Evolutionary conservation across 1,140 invertebrate genomes (phyloP).

Genomic region (Platyscapa corneri): DNA sequence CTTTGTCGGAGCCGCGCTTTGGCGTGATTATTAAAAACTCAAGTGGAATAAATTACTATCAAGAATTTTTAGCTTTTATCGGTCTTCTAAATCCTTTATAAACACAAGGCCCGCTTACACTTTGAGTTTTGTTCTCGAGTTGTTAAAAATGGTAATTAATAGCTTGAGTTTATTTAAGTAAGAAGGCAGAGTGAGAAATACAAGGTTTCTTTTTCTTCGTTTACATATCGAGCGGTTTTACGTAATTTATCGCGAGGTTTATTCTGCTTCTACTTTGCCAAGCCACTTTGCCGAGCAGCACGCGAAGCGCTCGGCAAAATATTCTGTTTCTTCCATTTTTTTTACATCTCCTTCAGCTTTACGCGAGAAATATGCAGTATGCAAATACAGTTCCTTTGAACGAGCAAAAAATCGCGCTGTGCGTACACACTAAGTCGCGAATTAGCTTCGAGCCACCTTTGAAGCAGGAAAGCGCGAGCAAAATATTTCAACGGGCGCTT

Average conservation of each 20-base stretch:
- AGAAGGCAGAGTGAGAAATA: background rate
- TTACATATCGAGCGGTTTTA: constrained; percentile 1
- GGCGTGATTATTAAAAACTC: background rate
- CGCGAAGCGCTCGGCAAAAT: background rate
- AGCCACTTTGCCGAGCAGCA: background rate
- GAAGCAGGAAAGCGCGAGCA: constrained; percentile 2
- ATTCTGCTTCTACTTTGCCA: background rate
- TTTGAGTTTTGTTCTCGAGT: background rate
- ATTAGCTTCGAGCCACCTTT: constrained; percentile 13
- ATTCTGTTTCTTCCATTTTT: background rate
- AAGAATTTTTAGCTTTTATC: background rate
- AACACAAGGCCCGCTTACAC: background rate
- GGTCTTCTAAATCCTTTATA: background rate
- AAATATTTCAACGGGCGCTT: constrained; percentile 40
- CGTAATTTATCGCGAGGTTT: constrained; percentile 14
- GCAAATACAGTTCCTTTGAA: background rate
- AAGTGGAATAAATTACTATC: background rate
- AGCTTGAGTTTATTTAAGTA: constrained; percentile 5
- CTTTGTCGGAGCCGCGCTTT: background rate
- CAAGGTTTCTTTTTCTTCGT: constrained; percentile 1
- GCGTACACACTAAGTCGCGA: background rate
- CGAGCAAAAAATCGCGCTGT: background rate
- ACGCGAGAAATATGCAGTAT: background rate
- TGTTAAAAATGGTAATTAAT: constrained; percentile 20
- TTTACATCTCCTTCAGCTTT: background rate